These are phyloP conservation scores for Rattus rattus DNA, from an alignment of 2,113 vertebrate genomes.

Conservation along the genomic window DNA sequence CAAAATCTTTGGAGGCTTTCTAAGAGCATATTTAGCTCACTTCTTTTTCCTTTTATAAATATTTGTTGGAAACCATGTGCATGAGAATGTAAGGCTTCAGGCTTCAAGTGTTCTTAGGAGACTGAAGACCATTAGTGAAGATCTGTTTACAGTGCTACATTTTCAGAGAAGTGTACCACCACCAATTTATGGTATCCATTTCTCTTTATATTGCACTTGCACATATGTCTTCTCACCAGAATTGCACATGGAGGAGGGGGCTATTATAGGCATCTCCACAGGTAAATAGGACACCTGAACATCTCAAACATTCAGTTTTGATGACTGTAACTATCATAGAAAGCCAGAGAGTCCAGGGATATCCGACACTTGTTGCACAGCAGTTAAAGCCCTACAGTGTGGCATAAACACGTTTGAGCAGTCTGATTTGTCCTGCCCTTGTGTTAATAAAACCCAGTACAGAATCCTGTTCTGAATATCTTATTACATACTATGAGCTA, in stretches of 20 bases:
- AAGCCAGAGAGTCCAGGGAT: background rate
- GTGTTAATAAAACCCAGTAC: background rate
- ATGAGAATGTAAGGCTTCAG: background rate
- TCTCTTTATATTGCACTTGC: background rate
- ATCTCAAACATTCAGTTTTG: background rate
- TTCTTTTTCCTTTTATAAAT: slow-evolving; percentile 49
- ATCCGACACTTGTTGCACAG: background rate
- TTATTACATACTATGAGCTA: background rate
- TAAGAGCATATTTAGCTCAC: slow-evolving; percentile 21
- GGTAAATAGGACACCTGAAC: background rate
- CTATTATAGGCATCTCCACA: background rate
- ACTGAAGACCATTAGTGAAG: slow-evolving; percentile 14
- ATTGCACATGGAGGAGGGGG: background rate
- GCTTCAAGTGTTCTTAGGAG: slow-evolving; percentile 20
- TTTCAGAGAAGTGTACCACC: slow-evolving; percentile 10
- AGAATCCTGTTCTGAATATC: background rate
- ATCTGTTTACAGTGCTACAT: background rate
- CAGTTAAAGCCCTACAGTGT: background rate
- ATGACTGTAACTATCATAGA: background rate
- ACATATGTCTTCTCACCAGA: background rate
- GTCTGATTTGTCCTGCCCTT: background rate
- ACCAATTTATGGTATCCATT: background rate
- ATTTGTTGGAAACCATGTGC: background rate
- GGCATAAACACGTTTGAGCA: background rate
- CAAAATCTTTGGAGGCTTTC: slow-evolving; percentile 9